Evolutionary conservation across 2,113 vertebrate genomes (phyloP).

Genomic region (Mobula birostris): DNA sequence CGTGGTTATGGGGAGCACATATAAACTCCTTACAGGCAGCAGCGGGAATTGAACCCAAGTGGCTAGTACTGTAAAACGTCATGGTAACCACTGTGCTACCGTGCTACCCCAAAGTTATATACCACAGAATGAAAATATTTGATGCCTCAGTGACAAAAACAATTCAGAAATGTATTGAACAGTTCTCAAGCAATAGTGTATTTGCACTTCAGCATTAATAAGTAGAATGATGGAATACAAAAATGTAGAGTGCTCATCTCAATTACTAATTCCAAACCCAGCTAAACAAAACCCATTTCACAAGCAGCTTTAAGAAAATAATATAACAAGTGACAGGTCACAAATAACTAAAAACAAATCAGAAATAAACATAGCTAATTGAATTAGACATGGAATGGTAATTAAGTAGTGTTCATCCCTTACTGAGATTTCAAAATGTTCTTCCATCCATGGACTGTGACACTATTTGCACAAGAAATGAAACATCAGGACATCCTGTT

Average conservation of each 20-base stretch:
- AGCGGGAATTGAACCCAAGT: too few relatives aligned
- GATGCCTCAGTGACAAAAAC: background rate
- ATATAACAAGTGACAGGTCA: background rate
- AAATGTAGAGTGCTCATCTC: background rate
- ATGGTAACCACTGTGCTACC: too few relatives aligned
- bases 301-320: background rate
- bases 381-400: background rate
- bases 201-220: background rate
- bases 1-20: too few relatives aligned
- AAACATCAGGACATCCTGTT: conserved; percentile 18
- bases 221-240: background rate
- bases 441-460: background rate
- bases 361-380: background rate
- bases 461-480: conserved; percentile 10
- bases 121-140: background rate
- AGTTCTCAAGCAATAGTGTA: background rate
- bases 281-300: background rate
- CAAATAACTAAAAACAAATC: background rate
- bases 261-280: background rate
- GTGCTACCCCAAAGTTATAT: too few relatives aligned
- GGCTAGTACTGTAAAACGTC: too few relatives aligned
- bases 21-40: too few relatives aligned
- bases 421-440: background rate
- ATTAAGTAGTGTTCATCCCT: background rate
- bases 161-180: background rate